Evolutionary conservation across 92 coral and sea anemone genomes (phyloP).

Genomic region (Epizoanthus stellaris): DNA sequence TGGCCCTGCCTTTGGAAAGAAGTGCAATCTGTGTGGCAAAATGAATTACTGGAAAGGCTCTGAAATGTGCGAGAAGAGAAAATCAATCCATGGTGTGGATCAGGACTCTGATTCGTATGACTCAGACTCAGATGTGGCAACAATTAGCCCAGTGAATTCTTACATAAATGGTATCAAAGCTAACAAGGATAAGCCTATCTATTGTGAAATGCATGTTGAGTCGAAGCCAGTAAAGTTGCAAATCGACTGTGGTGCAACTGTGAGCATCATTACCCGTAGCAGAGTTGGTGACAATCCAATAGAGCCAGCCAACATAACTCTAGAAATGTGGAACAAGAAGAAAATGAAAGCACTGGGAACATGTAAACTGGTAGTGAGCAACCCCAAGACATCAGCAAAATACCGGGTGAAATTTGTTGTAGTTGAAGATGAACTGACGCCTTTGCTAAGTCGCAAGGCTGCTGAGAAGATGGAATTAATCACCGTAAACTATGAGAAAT

Average conservation of each 20-base stretch:
- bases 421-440: conserved; percentile 11
- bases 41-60: conserved; percentile 46
- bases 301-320: conserved; percentile 20
- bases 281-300: not conserved
- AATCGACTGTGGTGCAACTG: conserved; percentile 41
- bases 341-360: conserved; percentile 16
- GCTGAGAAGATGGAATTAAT: conserved; percentile 36
- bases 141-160: conserved; percentile 24
- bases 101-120: conserved; percentile 26
- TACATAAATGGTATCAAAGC: conserved; percentile 29
- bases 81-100: conserved; percentile 8
- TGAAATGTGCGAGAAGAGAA: not conserved
- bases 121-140: conserved; percentile 39
- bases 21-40: conserved; percentile 28
- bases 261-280: conserved; percentile 13
- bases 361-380: not conserved
- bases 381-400: conserved; percentile 11
- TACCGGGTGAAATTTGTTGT: conserved; percentile 18
- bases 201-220: conserved; percentile 29
- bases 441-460: conserved; percentile 15
- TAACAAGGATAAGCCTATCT: not conserved
- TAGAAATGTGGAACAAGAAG: too few species aligned
- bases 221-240: conserved; percentile 23
- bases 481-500: conserved; percentile 35
- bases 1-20: conserved; percentile 30